Evolutionary conservation across 1,140 invertebrate species (phyloP), one percentile per base, ranked within the genome.

Genomic region (Drosophila elegans): DNA sequence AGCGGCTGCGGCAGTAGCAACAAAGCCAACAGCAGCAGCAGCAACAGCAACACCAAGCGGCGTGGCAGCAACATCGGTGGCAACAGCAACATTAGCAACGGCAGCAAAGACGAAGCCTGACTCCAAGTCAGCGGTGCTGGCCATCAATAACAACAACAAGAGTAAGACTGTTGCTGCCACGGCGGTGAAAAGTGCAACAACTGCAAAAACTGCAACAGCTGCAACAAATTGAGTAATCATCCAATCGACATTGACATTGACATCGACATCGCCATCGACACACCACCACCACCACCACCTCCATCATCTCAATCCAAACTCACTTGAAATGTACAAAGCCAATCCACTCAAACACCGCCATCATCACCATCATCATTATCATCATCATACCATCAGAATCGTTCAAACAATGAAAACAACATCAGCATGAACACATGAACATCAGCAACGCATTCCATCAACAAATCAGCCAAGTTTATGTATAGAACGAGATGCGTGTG

Each of bases 311-410:
- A 12, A 12, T 44, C 21, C 16, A 42, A 63, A 42, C 34, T 64
- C 63, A 67, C 63, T 67, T 67, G 63, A 67, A 68, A 66, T 68
- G 64, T 68, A 68, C 64, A 68, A 68, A 68, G 36, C 39, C 46
- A 68, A 36, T 61, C 62, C 49, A 66, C 32, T 29, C n/a, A 59
- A 34, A 48, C 63, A 63, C 44, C 44, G 59, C 57, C 34, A 59
- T 42, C 60, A 53, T 57, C 53, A 59, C 13, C 44, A 3, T n/a
- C 12, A 21, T 27, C 25, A 44, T 42, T 21, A 29, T 12, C 53
- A 3, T 10, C 41, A 44, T 42, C 9, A 21, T 38, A 21, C 7
- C 52, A 38, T 34, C 29, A 42, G n/a, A 21, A 44, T 25, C 60
- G 46, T 34, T 51, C 21, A 52, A 39, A 66, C 21, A 48, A 53